phyloP scores from a whole-genome alignment of 2,888 invertebrate genomes.

The Slavum lentiscoides region DNA sequence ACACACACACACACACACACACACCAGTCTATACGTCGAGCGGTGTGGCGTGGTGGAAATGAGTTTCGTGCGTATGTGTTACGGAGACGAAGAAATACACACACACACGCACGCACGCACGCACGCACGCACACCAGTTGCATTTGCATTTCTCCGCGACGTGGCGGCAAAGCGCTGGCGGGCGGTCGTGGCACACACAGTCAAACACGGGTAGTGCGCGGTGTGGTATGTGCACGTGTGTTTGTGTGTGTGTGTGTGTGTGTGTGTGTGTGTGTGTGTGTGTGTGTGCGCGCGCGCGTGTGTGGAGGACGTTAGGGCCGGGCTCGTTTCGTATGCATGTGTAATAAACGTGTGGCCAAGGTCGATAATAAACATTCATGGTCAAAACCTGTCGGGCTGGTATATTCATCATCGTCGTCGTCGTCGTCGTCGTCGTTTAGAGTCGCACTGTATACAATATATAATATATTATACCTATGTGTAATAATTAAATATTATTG shows the following conservation, averaged over 20 bases:
- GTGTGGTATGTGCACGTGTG: too few species aligned
- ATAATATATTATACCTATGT: too few species aligned
- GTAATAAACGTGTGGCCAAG: slow-evolving; percentile 38
- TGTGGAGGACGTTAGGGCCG: slow-evolving; percentile 30
- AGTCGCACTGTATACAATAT: too few species aligned
- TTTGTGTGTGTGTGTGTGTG: too few species aligned
- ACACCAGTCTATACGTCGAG: too few species aligned
- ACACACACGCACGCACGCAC: background rate
- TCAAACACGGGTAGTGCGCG: background rate
- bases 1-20: too few species aligned
- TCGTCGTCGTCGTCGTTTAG: too few species aligned
- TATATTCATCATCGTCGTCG: slow-evolving; percentile 40
- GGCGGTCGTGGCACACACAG: background rate
- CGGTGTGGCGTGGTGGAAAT: too few species aligned
- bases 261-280: too few species aligned
- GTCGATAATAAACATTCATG: slow-evolving; percentile 39
- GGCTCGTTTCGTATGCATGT: slow-evolving; percentile 44
- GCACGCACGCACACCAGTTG: slow-evolving; percentile 29
- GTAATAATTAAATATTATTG: too few species aligned
- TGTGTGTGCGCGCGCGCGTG: background rate
- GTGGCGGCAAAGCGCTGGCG: too few species aligned
- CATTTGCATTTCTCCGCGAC: slow-evolving; percentile 45
- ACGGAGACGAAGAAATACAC: background rate
- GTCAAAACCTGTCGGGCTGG: slow-evolving; percentile 37
- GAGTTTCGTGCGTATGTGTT: too few species aligned